These are phyloP conservation scores for Scaeva pyrastri DNA, from an alignment of 2,888 invertebrate species.

Conservation along the genomic window DNA sequence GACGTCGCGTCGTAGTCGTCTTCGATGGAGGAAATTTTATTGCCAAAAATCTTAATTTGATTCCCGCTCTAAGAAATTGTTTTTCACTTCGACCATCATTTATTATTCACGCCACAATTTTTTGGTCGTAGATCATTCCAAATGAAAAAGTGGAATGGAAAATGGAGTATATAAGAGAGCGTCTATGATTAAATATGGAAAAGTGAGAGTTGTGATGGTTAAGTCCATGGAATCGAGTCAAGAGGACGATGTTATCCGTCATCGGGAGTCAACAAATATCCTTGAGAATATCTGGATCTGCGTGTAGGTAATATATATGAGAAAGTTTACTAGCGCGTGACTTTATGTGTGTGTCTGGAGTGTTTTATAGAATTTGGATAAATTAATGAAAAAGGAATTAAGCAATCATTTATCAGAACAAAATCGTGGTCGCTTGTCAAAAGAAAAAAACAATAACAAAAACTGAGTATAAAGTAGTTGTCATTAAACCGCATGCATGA, in stretches of 20 bases:
- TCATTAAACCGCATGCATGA: constrained; percentile 71
- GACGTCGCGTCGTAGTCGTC: not conserved
- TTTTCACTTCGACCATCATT: constrained; percentile 48
- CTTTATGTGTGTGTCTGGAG: constrained; percentile 2
- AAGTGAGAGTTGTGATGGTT: not conserved
- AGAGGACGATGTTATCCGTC: constrained; percentile 27
- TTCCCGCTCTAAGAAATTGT: constrained; percentile 23
- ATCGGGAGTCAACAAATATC: constrained; percentile 42
- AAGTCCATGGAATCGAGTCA: constrained; percentile 20
- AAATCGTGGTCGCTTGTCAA: constrained; percentile 31
- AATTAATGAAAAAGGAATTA: constrained; percentile 56
- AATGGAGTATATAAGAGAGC: constrained; percentile 14
- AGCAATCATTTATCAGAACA: constrained; percentile 65
- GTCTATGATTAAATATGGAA: constrained; percentile 40
- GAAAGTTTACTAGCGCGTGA: constrained; percentile 20
- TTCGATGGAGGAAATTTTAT: constrained; percentile 42
- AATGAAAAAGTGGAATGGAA: not conserved
- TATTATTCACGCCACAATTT: constrained; percentile 50
- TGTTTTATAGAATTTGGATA: constrained; percentile 1
- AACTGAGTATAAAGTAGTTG: constrained; percentile 38
- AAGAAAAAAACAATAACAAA: constrained; percentile 19
- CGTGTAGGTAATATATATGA: no score
- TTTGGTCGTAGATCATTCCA: constrained; percentile 37
- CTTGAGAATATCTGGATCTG: constrained; percentile 42
- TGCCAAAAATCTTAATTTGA: constrained; percentile 51